Percentiles rank a stretch among this genome's conserved stretches.
Conservation (phyloP, 1,140 invertebrate species). For the Cecropterus lyciades region DNA sequence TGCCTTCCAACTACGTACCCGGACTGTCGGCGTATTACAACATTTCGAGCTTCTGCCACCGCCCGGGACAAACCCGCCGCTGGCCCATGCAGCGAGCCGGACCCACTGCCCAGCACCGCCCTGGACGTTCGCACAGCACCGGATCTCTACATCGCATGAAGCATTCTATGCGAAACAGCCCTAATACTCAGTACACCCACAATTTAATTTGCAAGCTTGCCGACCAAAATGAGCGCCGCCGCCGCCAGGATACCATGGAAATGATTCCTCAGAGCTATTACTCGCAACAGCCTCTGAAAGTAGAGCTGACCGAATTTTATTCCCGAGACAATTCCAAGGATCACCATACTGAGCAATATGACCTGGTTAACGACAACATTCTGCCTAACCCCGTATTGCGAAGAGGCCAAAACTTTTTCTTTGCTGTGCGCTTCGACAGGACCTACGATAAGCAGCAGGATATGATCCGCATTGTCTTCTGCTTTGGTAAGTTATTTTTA, state of each 20-base stretch:
- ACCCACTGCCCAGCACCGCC: conserved; percentile 76
- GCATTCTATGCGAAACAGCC: conserved; percentile 77
- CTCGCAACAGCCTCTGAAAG: conserved; percentile 84
- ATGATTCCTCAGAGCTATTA: conserved; percentile 80
- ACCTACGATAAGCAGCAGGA: conserved; percentile 82
- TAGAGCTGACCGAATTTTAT: conserved; percentile 87
- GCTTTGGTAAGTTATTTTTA: conserved; percentile 68
- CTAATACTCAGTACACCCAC: conserved; percentile 79
- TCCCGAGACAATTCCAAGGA: conserved; percentile 86
- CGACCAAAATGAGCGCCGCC: conserved; percentile 81
- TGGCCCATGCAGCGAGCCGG: conserved; percentile 78
- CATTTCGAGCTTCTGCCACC: conserved; percentile 80
- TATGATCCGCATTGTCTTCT: conserved; percentile 79
- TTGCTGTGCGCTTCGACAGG: conserved; percentile 85
- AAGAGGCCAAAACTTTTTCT: conserved; percentile 87
- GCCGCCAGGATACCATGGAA: conserved; percentile 80
- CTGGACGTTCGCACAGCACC: conserved; percentile 77
- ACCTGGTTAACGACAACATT: conserved; percentile 84
- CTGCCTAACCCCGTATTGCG: conserved; percentile 85
- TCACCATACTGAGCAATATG: conserved; percentile 88
- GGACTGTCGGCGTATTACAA: conserved; percentile 80
- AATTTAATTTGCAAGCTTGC: conserved; percentile 81
- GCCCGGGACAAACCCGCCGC: conserved; percentile 78
- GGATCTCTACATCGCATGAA: conserved; percentile 75
- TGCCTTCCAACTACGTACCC: conserved; percentile 81